Percentiles rank a stretch among this genome's conserved stretches.
Evolutionary conservation across 1,140 invertebrate genomes (phyloP).

Genomic region (Calosoma granatense): DNA sequence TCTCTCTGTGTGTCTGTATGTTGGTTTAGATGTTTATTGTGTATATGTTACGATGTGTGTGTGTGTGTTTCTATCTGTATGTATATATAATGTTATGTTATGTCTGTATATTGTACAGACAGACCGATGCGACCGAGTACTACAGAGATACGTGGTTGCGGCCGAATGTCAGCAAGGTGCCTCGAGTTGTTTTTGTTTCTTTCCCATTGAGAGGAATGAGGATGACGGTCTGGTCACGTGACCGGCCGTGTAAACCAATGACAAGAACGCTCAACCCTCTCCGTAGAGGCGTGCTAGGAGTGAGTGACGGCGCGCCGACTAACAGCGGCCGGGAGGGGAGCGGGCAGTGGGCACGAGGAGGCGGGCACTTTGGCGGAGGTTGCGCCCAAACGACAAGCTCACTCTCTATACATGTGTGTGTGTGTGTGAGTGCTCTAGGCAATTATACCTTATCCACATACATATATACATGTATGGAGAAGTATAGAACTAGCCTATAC

Average conservation of each 20-base stretch:
- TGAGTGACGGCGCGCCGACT: neutral
- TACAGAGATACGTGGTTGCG: neutral
- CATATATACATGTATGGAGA: too few relatives aligned
- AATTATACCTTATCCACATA: slow-evolving; percentile 28
- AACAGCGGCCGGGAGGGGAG: neutral
- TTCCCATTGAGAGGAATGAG: slow-evolving; percentile 27
- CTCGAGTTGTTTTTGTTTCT: slow-evolving; percentile 35
- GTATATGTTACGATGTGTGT: too few relatives aligned
- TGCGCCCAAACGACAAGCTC: slow-evolving; percentile 19
- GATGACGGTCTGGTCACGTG: slow-evolving; percentile 34
- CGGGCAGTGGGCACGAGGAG: slow-evolving; percentile 14
- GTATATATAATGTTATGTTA: too few relatives aligned
- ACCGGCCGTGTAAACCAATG: slow-evolving; percentile 13
- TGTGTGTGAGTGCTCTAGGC: too few relatives aligned
- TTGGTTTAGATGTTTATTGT: too few relatives aligned
- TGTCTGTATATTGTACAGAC: too few relatives aligned
- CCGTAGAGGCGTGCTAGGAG: slow-evolving; percentile 16
- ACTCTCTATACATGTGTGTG: too few relatives aligned
- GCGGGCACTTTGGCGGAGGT: slow-evolving; percentile 28
- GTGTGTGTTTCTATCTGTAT: too few relatives aligned
- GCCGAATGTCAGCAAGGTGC: slow-evolving; percentile 12
- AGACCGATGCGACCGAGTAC: neutral
- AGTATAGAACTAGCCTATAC: too few relatives aligned
- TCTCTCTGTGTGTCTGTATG: too few relatives aligned
- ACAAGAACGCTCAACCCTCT: slow-evolving; percentile 15